Conservation (phyloP, 2,888 invertebrate genomes). For the Microplitis manilae region DNA sequence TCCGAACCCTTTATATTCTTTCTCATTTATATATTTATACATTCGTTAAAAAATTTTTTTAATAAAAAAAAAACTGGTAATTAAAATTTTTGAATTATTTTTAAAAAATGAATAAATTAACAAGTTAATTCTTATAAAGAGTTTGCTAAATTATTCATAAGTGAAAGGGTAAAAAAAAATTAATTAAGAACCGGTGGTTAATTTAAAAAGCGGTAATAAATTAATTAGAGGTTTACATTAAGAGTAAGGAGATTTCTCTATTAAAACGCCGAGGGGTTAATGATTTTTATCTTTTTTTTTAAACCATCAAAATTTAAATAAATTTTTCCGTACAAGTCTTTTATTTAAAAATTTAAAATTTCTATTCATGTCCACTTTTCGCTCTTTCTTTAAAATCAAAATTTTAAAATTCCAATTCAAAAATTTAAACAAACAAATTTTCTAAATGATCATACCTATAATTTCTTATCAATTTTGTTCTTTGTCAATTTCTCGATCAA, state of each 20-base stretch:
- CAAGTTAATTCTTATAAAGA: neutral
- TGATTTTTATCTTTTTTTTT: neutral
- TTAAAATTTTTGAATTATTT: neutral
- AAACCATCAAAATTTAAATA: too few species aligned
- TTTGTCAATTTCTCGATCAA: too few species aligned
- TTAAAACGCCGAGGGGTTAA: neutral
- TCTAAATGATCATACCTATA: too few species aligned
- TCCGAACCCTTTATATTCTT: slow-evolving; percentile 14
- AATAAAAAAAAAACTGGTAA: neutral
- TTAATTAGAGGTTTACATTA: neutral
- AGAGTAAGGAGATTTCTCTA: neutral
- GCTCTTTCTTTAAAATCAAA: too few species aligned
- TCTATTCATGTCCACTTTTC: too few species aligned
- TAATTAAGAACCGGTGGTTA: neutral
- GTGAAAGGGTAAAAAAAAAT: neutral
- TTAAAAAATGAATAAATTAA: neutral
- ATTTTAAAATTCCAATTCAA: too few species aligned
- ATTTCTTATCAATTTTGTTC: too few species aligned
- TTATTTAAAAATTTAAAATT: too few species aligned
- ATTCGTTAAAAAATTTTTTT: neutral
- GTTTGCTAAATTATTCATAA: neutral
- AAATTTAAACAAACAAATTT: too few species aligned
- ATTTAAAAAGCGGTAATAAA: neutral
- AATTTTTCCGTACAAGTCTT: too few species aligned
- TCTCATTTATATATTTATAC: neutral